These are phyloP conservation scores for Magallana ariakensis DNA, from an alignment of 1,140 invertebrate genomes.

Conservation along the genomic window DNA sequence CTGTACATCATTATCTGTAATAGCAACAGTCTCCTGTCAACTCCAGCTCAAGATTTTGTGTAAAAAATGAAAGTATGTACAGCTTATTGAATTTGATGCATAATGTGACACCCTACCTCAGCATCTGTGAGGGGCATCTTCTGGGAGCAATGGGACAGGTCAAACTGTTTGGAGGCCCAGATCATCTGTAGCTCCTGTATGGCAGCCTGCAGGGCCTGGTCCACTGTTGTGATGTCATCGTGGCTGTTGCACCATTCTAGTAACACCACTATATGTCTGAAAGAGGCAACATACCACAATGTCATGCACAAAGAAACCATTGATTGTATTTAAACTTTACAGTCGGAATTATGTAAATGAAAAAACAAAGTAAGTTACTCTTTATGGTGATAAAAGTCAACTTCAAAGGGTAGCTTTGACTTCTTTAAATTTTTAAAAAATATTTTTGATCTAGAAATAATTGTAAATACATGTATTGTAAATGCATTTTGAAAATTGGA, in stretches of 20 bases:
- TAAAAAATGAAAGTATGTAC: neutral
- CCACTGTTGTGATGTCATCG: constrained; percentile 41
- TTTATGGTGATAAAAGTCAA: too few species aligned
- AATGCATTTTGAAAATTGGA: too few species aligned
- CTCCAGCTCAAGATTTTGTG: too few species aligned
- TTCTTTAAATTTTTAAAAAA: neutral
- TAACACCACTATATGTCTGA: constrained; percentile 69
- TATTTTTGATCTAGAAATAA: neutral
- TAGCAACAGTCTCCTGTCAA: neutral
- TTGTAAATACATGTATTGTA: neutral
- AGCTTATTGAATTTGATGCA: neutral
- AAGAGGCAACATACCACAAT: constrained; percentile 4
- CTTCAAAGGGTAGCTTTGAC: too few species aligned
- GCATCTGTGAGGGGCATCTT: constrained; percentile 72
- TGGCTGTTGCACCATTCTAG: constrained; percentile 61
- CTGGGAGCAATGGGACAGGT: constrained; percentile 57
- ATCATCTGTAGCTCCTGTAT: constrained; percentile 70
- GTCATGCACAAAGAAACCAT: too few species aligned
- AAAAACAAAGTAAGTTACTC: too few species aligned
- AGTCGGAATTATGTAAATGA: too few species aligned
- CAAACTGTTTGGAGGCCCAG: constrained; percentile 69
- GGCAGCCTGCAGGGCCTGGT: constrained; percentile 60
- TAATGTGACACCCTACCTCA: constrained; percentile 59
- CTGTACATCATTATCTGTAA: constrained; percentile 69
- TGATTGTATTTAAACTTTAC: too few species aligned